Conservation (phyloP, 2,113 vertebrate species). For the Psephotus haematonotus region DNA sequence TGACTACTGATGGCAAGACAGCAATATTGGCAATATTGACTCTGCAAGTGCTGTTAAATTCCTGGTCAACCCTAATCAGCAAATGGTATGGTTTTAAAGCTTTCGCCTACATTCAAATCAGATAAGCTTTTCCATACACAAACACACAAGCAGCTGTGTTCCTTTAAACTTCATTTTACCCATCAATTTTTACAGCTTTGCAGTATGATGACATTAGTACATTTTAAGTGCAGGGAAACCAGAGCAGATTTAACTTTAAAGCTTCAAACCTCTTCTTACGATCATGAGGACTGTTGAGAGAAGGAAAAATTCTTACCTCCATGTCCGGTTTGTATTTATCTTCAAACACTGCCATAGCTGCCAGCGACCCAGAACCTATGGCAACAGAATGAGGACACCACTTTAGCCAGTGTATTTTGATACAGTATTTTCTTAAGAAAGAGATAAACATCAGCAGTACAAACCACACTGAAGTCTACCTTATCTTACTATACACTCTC, state of each 20-base stretch:
- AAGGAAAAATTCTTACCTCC: slow-evolving; percentile 79
- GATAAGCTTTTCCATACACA: neutral
- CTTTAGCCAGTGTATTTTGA: neutral
- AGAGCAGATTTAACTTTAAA: neutral
- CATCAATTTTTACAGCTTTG: neutral
- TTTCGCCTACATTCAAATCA: neutral
- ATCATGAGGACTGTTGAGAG: neutral
- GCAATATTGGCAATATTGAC: neutral
- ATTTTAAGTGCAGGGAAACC: neutral
- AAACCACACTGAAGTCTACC: neutral
- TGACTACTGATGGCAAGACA: neutral
- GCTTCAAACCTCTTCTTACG: neutral
- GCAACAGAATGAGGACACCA: slow-evolving; percentile 13
- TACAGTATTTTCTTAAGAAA: neutral
- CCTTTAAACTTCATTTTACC: neutral
- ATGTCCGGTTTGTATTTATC: slow-evolving; percentile 91
- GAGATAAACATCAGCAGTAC: neutral
- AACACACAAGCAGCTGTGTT: neutral
- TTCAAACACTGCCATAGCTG: slow-evolving; percentile 98
- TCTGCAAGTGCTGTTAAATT: neutral
- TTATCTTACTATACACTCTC: neutral
- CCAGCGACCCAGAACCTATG: slow-evolving; percentile 92
- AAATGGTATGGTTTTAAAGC: neutral
- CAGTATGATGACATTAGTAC: neutral
- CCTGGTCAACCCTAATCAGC: neutral